Base-by-base conservation (phyloP, 2,888 invertebrate genomes). In the Oeneis ivallda region DNA sequence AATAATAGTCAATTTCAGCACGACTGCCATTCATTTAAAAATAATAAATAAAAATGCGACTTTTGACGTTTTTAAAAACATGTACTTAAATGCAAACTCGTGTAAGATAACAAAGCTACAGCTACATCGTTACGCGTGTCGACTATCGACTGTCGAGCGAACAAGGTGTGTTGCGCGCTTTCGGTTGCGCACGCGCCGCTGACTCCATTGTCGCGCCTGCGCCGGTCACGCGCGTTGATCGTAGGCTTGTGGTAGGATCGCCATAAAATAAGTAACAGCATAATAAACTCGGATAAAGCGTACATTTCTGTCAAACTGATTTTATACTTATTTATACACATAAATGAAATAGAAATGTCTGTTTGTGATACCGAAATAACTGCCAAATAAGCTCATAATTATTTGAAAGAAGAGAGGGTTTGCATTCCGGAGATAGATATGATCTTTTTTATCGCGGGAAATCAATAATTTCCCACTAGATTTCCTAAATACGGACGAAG, bases 171-270 rank as follows among this genome's bases (percentile, higher is more conserved):
- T 77, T 74, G 41, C 56, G 43, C 45, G 58, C 43, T 65, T 68
- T 71, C 72, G 77, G 74, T 74, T 19, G 49, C 79, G 87, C 90
- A 89, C 89, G 89, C 91, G 91, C 79, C 85, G 82, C 65, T 82
- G 81, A 72, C 73, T 80, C 85, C 77, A 87, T 89, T 89, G 86
- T 87, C 81, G 80, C 81, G 78, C 43, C 37, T 37, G 43, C 49
- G 26, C 84, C 74, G 84, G 86, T 85, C 87, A 87, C 88, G 88
- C 85, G 72, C 80, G 80, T 84, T 82, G 81, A 76, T 73, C 37
- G 37, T 37, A 37, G 37, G 37, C 9, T 37, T 37, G 37, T 73
- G 8, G 37, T 37, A 37, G 37, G 37, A 1, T 37, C 9, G 37
- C 37, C 37, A 37, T 37, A 7, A 37, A 37, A 3, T 37, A 7